These are phyloP conservation scores for Ceratoteleas bidentatus DNA, from an alignment of 1,140 invertebrate genomes.

Conservation along the genomic window DNA sequence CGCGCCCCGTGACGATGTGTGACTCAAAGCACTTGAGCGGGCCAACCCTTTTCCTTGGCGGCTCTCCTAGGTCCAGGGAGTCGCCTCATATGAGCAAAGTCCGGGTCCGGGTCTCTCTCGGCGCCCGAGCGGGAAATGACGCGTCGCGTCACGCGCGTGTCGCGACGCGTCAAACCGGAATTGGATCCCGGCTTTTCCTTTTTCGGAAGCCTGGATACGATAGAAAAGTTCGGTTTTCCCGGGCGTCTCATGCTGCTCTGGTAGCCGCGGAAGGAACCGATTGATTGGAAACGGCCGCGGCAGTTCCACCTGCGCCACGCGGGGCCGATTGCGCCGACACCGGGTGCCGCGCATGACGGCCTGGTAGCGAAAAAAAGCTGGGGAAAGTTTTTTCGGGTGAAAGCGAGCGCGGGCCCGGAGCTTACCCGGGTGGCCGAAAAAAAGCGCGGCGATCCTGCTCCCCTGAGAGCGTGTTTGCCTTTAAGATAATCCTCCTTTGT, in stretches of 20 bases:
- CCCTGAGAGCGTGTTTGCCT: constrained; percentile 73
- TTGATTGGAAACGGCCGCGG: constrained; percentile 80
- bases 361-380: constrained; percentile 68
- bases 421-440: background rate
- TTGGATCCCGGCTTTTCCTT: constrained; percentile 34
- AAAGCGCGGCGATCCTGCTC: constrained; percentile 60
- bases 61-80: constrained; percentile 1
- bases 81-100: constrained; percentile 71
- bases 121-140: background rate
- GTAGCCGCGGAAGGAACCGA: constrained; percentile 80
- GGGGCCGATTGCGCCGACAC: constrained; percentile 45
- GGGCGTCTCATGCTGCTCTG: constrained; percentile 78
- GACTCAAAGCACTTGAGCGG: constrained; percentile 81
- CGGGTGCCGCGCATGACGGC: constrained; percentile 54
- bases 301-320: constrained; percentile 62
- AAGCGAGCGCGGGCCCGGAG: constrained; percentile 26
- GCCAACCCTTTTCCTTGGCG: constrained; percentile 78
- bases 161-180: background rate
- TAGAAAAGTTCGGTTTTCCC: constrained; percentile 82
- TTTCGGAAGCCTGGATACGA: constrained; percentile 70
- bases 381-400: constrained; percentile 68
- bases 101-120: background rate
- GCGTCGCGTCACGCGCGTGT: too few species aligned
- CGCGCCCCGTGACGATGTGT: constrained; percentile 77
- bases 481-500: constrained; percentile 72